A percentile compares a stretch with the other conserved stretches of the same genome.
phyloP scores from a whole-genome alignment of 1,140 invertebrate genomes.

The Drosophila tristis region DNA sequence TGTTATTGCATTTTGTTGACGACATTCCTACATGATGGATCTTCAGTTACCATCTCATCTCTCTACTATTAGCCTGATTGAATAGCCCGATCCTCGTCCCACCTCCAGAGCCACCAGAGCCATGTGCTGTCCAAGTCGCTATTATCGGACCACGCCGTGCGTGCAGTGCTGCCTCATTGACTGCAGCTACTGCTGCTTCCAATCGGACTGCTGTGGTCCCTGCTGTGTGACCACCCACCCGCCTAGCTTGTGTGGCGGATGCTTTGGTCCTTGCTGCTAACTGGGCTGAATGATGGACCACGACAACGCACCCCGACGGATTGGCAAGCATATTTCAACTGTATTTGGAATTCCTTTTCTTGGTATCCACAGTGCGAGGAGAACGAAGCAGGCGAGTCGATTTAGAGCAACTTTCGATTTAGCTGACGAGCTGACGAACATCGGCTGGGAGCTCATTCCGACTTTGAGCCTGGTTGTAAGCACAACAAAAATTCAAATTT shows the following conservation, averaged over 20 bases:
- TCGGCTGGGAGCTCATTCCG: slow-evolving; percentile 5
- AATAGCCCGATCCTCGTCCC: too few relatives aligned
- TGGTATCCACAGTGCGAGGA: too few relatives aligned
- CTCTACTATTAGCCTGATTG: neutral
- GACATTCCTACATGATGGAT: too few relatives aligned
- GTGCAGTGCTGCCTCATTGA: slow-evolving; percentile 63
- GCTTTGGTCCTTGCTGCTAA: slow-evolving; percentile 14
- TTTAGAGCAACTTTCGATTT: neutral
- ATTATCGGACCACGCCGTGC: slow-evolving; percentile 51
- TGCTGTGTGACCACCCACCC: slow-evolving; percentile 13
- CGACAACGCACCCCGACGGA: neutral
- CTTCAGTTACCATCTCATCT: too few relatives aligned
- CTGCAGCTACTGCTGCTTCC: slow-evolving; percentile 56
- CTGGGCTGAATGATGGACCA: neutral
- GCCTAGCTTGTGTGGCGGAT: slow-evolving; percentile 7
- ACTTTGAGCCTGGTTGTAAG: slow-evolving; percentile 28
- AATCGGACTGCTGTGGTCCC: slow-evolving; percentile 25
- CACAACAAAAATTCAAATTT: slow-evolving; percentile 26
- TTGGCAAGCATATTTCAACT: neutral
- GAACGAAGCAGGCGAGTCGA: too few relatives aligned
- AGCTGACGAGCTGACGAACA: neutral
- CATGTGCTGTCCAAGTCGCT: slow-evolving; percentile 64
- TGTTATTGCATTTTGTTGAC: too few relatives aligned
- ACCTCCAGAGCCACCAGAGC: slow-evolving; percentile 4
- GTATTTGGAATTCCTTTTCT: slow-evolving; percentile 11